Evolutionary conservation across 2,888 invertebrate genomes (phyloP).

Genomic region (Cephalotes varians): DNA sequence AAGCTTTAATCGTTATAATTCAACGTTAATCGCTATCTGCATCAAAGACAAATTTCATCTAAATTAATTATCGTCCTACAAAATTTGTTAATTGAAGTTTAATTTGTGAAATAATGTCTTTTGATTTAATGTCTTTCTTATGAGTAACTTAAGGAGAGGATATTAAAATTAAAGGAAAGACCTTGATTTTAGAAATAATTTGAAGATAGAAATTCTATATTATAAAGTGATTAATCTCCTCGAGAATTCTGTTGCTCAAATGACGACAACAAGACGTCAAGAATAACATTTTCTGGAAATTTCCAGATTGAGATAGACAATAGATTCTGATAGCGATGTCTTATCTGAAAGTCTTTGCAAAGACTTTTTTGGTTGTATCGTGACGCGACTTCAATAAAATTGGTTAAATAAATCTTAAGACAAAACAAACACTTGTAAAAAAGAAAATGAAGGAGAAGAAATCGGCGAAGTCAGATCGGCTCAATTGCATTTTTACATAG

Average conservation of each 20-base stretch:
- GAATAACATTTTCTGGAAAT: constrained; percentile 16
- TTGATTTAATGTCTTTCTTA: not conserved
- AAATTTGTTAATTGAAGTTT: not conserved
- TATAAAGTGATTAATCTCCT: not conserved
- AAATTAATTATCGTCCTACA: not conserved
- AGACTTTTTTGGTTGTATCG: not conserved
- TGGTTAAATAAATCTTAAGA: constrained; percentile 25
- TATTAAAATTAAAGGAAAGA: not conserved
- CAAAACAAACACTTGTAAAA: constrained; percentile 3
- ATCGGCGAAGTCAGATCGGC: constrained; percentile 22
- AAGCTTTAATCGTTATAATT: constrained; percentile 10
- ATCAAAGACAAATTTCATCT: not conserved
- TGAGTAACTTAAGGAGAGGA: not conserved
- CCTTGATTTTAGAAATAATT: not conserved
- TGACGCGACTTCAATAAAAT: constrained; percentile 23
- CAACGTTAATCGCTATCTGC: not conserved
- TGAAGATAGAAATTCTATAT: not conserved
- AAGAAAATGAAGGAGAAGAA: not conserved
- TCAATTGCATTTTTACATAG: constrained; percentile 45
- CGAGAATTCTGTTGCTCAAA: not conserved
- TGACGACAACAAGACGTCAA: not conserved
- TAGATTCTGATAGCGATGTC: not conserved
- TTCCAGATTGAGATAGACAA: not conserved
- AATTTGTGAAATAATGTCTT: not conserved
- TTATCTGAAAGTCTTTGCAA: not conserved